Conservation (phyloP, 2,797 vertebrate species). For the Myripristis murdjan region DNA sequence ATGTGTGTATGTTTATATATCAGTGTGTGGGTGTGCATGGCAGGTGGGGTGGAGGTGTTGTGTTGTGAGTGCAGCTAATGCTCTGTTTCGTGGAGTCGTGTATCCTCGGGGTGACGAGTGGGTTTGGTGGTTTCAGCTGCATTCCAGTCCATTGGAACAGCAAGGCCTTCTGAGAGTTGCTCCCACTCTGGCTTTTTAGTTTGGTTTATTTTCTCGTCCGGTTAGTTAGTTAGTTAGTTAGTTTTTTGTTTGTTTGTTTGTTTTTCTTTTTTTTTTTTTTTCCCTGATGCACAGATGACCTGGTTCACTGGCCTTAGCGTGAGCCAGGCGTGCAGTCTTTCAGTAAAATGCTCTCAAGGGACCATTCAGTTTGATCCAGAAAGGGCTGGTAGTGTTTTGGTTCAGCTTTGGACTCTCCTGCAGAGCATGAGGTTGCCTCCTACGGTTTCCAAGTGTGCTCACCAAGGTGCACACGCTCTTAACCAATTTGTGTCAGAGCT, state of each 20-base stretch:
- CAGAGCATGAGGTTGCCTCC: conserved; percentile 8
- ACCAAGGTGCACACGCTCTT: conserved; percentile 25
- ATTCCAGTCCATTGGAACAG: conserved; percentile 38
- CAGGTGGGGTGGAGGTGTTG: conserved; percentile 15
- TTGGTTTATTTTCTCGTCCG: conserved; percentile 45
- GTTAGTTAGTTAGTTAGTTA: too few relatives aligned
- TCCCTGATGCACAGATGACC: conserved; percentile 20
- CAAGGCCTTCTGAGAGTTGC: conserved; percentile 69
- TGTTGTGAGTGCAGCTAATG: conserved; percentile 20
- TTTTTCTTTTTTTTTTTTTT: conserved; percentile 15
- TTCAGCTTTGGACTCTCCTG: conserved; percentile 28
- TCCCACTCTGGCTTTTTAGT: conserved; percentile 70
- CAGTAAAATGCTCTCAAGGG: conserved; percentile 45
- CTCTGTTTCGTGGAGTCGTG: not conserved
- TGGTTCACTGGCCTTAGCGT: conserved; percentile 47
- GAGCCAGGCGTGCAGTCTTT: conserved; percentile 54
- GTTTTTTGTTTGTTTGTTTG: conserved; percentile 35
- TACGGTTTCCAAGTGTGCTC: not conserved
- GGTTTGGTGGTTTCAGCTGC: conserved; percentile 29
- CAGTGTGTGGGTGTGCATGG: not conserved
- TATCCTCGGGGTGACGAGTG: conserved; percentile 25
- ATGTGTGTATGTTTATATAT: not conserved
- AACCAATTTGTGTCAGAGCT: conserved; percentile 27
- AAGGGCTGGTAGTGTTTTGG: conserved; percentile 42
- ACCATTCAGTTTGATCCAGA: conserved; percentile 50